These are phyloP conservation scores for Paracanthobrama guichenoti DNA, from an alignment of 2,113 vertebrate genomes.

Conservation along the genomic window DNA sequence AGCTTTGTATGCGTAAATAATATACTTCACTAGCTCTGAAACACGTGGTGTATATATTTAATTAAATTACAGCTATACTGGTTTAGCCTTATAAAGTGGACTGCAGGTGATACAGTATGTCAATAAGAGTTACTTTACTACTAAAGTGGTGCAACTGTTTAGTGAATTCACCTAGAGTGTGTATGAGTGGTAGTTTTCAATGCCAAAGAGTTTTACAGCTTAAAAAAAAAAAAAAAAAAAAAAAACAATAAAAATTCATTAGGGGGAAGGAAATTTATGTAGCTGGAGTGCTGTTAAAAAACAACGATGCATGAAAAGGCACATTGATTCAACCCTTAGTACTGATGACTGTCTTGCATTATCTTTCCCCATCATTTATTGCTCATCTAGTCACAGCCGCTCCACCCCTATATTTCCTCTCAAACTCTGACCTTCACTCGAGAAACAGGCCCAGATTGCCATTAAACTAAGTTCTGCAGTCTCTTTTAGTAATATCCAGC, in stretches of 20 bases:
- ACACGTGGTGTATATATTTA: background rate
- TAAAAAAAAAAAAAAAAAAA: background rate
- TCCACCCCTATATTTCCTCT: background rate
- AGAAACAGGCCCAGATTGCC: background rate
- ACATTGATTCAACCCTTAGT: conserved; percentile 11
- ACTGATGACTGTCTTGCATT: background rate
- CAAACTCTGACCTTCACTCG: conserved; percentile 6
- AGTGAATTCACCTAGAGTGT: background rate
- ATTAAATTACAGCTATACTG: background rate
- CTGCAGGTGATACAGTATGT: background rate
- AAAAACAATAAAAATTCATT: conserved; percentile 17
- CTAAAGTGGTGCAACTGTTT: background rate
- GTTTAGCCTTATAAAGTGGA: background rate
- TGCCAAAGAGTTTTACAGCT: background rate
- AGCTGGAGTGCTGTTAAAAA: background rate
- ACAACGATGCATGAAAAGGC: conserved; percentile 5
- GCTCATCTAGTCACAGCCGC: background rate
- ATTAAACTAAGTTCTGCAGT: conserved; percentile 3
- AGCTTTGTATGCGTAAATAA: no score
- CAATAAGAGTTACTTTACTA: background rate
- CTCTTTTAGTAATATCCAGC: conserved; percentile 29
- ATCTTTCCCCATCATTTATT: conserved; percentile 1
- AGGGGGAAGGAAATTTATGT: background rate
- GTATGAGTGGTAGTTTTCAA: background rate
- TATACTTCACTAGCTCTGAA: background rate